Conservation (phyloP, 2,888 invertebrate species). For the Cremastobaeus sp. region DNA sequence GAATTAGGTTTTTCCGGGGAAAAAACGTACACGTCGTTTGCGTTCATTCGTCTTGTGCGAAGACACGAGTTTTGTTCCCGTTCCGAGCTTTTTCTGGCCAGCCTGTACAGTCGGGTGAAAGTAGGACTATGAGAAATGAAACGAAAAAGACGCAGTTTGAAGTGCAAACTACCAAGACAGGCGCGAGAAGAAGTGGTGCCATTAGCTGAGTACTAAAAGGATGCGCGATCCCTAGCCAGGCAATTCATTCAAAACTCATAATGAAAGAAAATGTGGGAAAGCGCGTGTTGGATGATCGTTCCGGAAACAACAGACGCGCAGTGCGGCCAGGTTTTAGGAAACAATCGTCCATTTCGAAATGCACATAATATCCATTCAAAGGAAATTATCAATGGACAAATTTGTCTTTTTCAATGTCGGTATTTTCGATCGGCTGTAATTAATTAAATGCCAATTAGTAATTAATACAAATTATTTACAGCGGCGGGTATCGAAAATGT, state of each 20-base stretch:
- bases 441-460: too few relatives aligned
- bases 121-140: slow-evolving; percentile 27
- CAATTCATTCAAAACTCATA: slow-evolving; percentile 49
- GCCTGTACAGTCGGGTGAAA: slow-evolving; percentile 34
- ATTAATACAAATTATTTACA: too few relatives aligned
- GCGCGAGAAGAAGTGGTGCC: slow-evolving; percentile 60
- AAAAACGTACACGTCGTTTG: slow-evolving; percentile 49
- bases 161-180: slow-evolving; percentile 52
- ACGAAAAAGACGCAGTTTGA: slow-evolving; percentile 46
- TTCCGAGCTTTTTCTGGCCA: slow-evolving; percentile 40
- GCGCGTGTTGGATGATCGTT: slow-evolving; percentile 4
- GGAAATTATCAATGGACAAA: too few relatives aligned
- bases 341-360: too few relatives aligned
- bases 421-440: too few relatives aligned
- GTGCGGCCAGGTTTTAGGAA: too few relatives aligned
- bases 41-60: slow-evolving; percentile 54
- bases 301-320: slow-evolving; percentile 21
- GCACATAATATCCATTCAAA: too few relatives aligned
- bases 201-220: slow-evolving; percentile 62
- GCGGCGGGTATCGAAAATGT: too few relatives aligned
- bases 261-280: slow-evolving; percentile 44
- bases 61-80: slow-evolving; percentile 44
- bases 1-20: slow-evolving; percentile 57
- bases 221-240: slow-evolving; percentile 18
- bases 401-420: too few relatives aligned